Evolutionary conservation across 2,797 vertebrate species (phyloP).

Genomic region (Poeciliopsis paucimaculata): DNA sequence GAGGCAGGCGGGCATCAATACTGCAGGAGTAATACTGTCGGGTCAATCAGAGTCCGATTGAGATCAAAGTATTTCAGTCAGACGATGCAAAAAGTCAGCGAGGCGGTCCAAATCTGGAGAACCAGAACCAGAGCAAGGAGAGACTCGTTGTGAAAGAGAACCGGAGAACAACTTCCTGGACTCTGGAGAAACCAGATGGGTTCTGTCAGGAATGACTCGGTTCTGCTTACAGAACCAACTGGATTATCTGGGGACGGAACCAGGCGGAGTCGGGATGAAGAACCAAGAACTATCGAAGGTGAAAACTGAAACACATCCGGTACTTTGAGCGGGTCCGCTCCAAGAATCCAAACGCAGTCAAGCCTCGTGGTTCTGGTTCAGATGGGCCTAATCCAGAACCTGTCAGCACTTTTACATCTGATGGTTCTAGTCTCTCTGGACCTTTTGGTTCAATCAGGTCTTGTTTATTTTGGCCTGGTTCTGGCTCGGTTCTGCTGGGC

Average conservation of each 20-base stretch:
- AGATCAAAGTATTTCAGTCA: background rate
- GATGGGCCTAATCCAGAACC: slow-evolving; percentile 39
- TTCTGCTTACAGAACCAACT: background rate
- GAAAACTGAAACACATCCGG: background rate
- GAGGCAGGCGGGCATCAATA: background rate
- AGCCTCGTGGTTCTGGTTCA: slow-evolving; percentile 7
- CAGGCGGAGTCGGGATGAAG: background rate
- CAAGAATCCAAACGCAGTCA: background rate
- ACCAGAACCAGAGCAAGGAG: background rate
- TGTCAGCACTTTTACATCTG: slow-evolving; percentile 9
- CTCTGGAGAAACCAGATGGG: background rate
- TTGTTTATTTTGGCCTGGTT: slow-evolving; percentile 2
- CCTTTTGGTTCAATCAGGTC: background rate
- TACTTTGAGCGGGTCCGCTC: background rate
- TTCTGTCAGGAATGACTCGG: background rate
- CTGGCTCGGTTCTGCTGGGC: slow-evolving; percentile 15
- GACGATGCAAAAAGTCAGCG: background rate
- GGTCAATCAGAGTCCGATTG: background rate
- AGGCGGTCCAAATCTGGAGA: background rate
- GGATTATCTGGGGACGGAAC: background rate
- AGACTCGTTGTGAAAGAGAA: background rate
- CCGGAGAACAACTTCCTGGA: background rate
- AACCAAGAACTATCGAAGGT: background rate
- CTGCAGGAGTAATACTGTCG: background rate
- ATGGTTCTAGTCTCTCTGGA: background rate